Evolutionary conservation across 1,140 invertebrate species (phyloP), one percentile per base, ranked within the genome.

Genomic region (Drosophila takahashii): DNA sequence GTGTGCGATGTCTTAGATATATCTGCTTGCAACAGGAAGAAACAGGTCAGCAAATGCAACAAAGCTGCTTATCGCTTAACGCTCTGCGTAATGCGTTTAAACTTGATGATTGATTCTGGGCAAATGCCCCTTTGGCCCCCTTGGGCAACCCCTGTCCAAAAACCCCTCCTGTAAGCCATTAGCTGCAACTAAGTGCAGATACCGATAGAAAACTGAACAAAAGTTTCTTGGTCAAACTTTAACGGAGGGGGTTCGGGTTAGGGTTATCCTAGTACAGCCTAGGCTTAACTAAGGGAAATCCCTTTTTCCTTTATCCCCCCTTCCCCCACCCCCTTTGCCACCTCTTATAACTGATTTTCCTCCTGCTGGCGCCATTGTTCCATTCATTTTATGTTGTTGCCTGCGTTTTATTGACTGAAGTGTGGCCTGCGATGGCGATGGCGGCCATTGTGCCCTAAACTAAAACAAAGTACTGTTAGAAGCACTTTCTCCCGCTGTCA

Each of bases 11-110:
- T 42, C 77, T 65, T 64, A 58, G 65, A 78, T 87, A 56, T 62
- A 70, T 80, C 59, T 71, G 41, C 56, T 39, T 45, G 60, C 51
- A 66, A 54, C 51, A 39, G 71, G 72, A 76, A 61, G 77, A 44
- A 80, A 77, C 73, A 65, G 65, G 65, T 69, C 56, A 62, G 47
- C 29, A 65, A 80, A 79, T 83, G 83, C 83, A 87, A 83, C 83
- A 87, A 87, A 87, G 83, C 83, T 87, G 83, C 83, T 87, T 87
- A 87, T 89, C 83, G 84, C 81, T 87, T 89, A 89, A 87, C 83
- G 83, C 84, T 83, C 75, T 66, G 59, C 83, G 84, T 89, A 87
- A 87, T 87, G 83, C 83, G 84, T 87, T 87, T 89, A 87, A 87
- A 89, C 84, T 83, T 83, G 83, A 89, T 87, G 83, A 87, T 87